Percentiles rank a stretch among this genome's conserved stretches.
Conservation (phyloP, 2,797 vertebrate species). For the Psittacula derbiana region DNA sequence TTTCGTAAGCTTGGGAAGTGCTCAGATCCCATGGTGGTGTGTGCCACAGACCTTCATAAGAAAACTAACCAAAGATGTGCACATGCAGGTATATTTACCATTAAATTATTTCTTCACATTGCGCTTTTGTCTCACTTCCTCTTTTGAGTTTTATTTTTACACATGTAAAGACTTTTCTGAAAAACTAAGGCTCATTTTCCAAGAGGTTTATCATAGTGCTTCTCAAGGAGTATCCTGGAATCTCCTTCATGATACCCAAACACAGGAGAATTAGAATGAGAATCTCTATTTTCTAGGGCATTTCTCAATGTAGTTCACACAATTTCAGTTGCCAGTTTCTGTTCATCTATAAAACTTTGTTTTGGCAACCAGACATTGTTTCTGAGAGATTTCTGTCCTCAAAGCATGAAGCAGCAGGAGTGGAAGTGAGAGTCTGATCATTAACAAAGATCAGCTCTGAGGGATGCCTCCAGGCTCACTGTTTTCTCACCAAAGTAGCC, state of each 20-base stretch:
- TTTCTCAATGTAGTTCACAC: not conserved
- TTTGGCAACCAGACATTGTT: not conserved
- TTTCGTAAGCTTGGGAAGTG: not conserved
- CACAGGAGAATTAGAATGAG: not conserved
- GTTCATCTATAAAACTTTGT: not conserved
- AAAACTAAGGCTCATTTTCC: not conserved
- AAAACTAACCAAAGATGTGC: not conserved
- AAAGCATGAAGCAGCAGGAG: not conserved
- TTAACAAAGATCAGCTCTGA: conserved; percentile 8
- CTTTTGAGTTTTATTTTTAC: not conserved
- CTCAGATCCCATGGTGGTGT: not conserved
- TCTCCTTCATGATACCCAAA: not conserved
- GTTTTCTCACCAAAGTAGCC: not conserved
- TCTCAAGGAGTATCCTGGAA: not conserved
- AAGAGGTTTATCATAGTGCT: not conserved
- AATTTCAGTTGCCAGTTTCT: not conserved
- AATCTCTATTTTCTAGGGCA: not conserved
- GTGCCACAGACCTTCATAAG: no score
- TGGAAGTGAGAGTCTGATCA: not conserved
- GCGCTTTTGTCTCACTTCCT: not conserved
- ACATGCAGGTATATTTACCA: not conserved
- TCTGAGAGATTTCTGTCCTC: not conserved
- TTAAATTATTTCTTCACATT: not conserved
- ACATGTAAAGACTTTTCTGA: not conserved
- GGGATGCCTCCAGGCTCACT: not conserved